Evolutionary conservation across 2,797 vertebrate genomes (phyloP), one percentile per base, ranked within the genome.

Genomic region (Brachymystax lenok): DNA sequence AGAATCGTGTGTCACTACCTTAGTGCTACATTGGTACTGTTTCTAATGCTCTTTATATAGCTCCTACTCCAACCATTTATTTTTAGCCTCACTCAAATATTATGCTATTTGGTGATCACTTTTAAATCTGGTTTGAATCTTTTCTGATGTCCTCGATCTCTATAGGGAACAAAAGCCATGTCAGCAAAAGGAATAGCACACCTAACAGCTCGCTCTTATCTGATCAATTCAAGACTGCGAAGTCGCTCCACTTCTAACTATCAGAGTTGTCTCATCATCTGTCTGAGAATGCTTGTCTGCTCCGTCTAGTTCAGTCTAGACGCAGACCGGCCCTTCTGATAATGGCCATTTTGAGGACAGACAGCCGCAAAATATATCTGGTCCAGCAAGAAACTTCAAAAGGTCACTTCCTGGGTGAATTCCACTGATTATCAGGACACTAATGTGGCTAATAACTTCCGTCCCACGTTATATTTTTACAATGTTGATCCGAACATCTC

Each of bases 331-430:
- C 35, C 35, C 7, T 69, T 69, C 17, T 27, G 50, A 19, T 54
- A 54, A 54, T 4, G 33, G 61, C 24, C 24, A 17, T 30, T 71
- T 69, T 64, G 69, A 40, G 69, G 51, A 46, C 46, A 16, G 59
- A 51, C 54, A 59, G 71, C 35, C n/a, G 21, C 35, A 52, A 27
- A 64, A 30, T 46, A n/a, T 64, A 74, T 70, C 74, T 73, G 27
- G 70, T 80, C 71, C 35, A 24, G 54, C 17, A 72, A 52, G 16
- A 5, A 21, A 77, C 66, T 77, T 77, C 72, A 77, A 59, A 80
- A 71, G 71, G 66, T 77, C 8, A 71, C 71, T 30, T 68, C 40
- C 35, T n/a, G 13, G 5, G 7, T 67, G 40, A 63, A 66, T 56
- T 35, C 73, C 68, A 54, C 56, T 79, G 71, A 82, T 79, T 50